Percentiles rank a stretch among this genome's conserved stretches.
Evolutionary conservation across 2,113 vertebrate genomes (phyloP).

Genomic region (Baryphthengus martii): DNA sequence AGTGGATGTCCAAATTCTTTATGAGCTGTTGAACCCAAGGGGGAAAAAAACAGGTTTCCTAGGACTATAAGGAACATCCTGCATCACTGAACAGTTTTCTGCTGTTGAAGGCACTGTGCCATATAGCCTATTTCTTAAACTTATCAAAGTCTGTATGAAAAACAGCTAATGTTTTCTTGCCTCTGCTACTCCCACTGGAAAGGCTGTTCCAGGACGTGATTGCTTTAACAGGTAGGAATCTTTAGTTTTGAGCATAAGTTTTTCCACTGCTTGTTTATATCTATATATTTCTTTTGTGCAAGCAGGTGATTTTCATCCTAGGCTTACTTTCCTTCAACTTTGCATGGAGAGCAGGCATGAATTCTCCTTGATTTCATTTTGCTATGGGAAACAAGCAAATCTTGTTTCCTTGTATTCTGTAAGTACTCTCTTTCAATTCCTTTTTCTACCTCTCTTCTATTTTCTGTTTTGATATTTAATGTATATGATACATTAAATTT

Average conservation of each 20-base stretch:
- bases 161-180: neutral
- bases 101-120: neutral
- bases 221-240: neutral
- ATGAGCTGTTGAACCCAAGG: slow-evolving; percentile 42
- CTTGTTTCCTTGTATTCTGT: neutral
- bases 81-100: neutral
- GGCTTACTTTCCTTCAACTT: neutral
- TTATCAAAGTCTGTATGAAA: neutral
- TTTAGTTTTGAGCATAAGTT: neutral
- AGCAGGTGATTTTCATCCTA: neutral
- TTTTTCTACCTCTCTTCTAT: neutral
- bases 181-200: neutral
- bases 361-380: neutral
- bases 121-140: neutral
- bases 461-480: neutral
- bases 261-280: neutral
- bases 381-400: neutral
- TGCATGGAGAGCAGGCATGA: neutral
- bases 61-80: neutral
- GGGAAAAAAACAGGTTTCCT: neutral
- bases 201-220: neutral
- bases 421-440: neutral
- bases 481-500: no score
- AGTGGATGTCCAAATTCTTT: slow-evolving; percentile 39
- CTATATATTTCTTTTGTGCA: neutral